A percentile compares a stretch with the other conserved stretches of the same genome.
These are phyloP conservation scores for Cossypha polioptera DNA, from an alignment of 2,797 vertebrate species.

Conservation along the genomic window DNA sequence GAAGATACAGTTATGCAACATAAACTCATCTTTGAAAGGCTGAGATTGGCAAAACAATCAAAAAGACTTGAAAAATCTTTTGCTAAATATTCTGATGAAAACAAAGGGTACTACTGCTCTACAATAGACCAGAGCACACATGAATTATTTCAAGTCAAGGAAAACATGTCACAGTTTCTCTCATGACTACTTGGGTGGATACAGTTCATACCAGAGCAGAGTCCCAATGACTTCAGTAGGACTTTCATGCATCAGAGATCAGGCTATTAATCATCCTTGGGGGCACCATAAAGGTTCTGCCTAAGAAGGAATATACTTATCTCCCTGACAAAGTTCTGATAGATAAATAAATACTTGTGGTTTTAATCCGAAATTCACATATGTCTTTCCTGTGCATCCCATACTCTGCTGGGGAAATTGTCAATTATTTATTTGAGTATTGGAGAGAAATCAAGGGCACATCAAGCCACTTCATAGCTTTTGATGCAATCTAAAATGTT, in stretches of 20 bases:
- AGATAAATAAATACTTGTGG: background rate
- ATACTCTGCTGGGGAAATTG: background rate
- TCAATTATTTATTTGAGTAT: constrained; percentile 25
- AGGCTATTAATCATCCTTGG: background rate
- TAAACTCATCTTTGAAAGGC: background rate
- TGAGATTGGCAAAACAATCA: background rate
- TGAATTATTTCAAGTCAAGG: background rate
- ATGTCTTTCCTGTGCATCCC: background rate
- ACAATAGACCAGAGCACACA: background rate
- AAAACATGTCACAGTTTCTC: background rate
- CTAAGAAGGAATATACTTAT: background rate
- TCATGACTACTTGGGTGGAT: background rate
- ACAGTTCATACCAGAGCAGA: background rate
- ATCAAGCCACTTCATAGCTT: constrained; percentile 1
- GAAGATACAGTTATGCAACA: background rate
- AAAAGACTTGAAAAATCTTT: background rate
- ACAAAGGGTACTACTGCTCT: background rate
- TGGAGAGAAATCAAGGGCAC: constrained; percentile 23
- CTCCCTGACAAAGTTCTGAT: background rate
- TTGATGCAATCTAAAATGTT: constrained; percentile 19
- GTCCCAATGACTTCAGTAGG: background rate
- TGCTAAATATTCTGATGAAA: background rate
- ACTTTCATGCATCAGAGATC: background rate
- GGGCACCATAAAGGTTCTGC: background rate
- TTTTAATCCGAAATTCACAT: constrained; percentile 27